These are phyloP conservation scores for Microplitis mediator DNA, from an alignment of 1,140 invertebrate species.

Conservation along the genomic window DNA sequence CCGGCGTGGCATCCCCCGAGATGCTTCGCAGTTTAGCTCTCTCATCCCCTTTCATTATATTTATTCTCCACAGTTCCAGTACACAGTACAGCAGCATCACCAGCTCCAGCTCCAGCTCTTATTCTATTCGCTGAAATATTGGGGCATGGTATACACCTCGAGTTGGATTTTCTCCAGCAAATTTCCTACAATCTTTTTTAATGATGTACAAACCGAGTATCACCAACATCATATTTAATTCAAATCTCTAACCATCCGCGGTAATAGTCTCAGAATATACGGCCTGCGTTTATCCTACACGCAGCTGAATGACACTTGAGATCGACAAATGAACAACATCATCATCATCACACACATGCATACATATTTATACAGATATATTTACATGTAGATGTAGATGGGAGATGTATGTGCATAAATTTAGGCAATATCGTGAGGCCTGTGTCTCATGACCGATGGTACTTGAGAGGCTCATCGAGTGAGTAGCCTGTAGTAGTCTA, in stretches of 20 bases:
- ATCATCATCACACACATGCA: too few relatives aligned
- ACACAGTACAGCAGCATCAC: too few relatives aligned
- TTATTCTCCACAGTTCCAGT: too few relatives aligned
- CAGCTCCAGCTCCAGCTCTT: background rate
- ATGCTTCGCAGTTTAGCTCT: background rate
- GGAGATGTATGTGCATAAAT: conserved; percentile 18
- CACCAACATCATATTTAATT: too few relatives aligned
- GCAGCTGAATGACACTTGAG: background rate
- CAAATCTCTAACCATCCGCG: too few relatives aligned
- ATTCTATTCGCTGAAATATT: too few relatives aligned
- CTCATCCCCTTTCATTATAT: background rate
- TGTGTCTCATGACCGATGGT: conserved; percentile 23
- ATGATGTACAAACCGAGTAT: too few relatives aligned
- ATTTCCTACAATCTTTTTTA: too few relatives aligned
- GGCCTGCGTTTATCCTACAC: too few relatives aligned
- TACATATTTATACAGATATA: background rate
- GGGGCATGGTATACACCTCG: too few relatives aligned
- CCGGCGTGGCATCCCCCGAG: conserved; percentile 17
- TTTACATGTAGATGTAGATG: background rate
- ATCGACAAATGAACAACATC: background rate
- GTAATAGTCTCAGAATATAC: too few relatives aligned
- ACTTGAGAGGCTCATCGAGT: conserved; percentile 17
- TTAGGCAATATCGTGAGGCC: conserved; percentile 11
- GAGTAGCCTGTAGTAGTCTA: conserved; percentile 17
- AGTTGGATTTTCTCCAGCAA: too few relatives aligned